Base-by-base conservation (phyloP, 2,888 invertebrate species). In the Margaritifera margaritifera region DNA sequence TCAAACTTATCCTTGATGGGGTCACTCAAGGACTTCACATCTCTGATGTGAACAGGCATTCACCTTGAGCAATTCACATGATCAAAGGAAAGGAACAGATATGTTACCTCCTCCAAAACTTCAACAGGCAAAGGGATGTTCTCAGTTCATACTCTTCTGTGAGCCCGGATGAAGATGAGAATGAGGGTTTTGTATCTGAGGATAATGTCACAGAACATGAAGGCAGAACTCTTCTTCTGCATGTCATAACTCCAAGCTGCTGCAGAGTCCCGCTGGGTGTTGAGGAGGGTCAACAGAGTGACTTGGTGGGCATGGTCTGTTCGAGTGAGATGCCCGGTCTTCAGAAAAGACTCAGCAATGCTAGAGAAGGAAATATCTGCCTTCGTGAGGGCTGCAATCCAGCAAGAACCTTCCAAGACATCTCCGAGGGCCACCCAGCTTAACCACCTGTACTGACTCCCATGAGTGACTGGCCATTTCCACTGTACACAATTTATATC, bases 1-100 rank as follows among this genome's bases (percentile, higher is more conserved):
- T 55, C 54, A 54, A 63, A 63, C 56, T 64, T 22, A 58, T n/a
- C 58, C 24, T 58, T 58, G 58, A 58, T 58, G n/a, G 15, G 18
- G 18, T 53, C 18, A 19, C 18, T 18, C 54, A 53, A n/a, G 18
- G 54, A 18, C 54, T 53, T 53, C 54, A 53, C n/a, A n/a, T 53
- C 54, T 53, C 54, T 53, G 54, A 53, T 53, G 54, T 53, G 8
- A 24, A 55, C 0, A 55, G 55, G 18, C 55, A 55, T 11, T 15
- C 55, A 55, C 18, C 15, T n/a, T 8, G 55, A 55, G 8, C 15
- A 55, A 24, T 55, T 55, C 55, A 15, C 18, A 55, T 55, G 6
- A 5, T 55, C 11, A 22, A 55, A 55, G 60, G 15, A 8, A 31
- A 25, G 15, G n/a, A n/a, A 22, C 55, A 55, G 15, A 55, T 1